A percentile compares a stretch with the other conserved stretches of the same genome.
Conservation (phyloP, 2,888 invertebrate genomes). For the Lasioglossum villosulum region DNA sequence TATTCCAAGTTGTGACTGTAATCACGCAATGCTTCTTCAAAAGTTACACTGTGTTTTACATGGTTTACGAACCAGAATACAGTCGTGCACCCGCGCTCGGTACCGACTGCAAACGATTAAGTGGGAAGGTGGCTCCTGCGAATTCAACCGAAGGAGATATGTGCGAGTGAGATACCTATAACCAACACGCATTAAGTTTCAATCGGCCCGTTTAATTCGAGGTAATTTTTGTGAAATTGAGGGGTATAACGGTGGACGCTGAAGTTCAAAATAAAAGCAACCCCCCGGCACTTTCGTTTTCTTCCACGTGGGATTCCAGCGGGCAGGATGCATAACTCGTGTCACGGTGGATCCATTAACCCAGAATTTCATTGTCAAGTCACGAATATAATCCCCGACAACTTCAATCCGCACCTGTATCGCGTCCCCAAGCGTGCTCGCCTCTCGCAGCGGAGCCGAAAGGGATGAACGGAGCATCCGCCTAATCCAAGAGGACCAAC, state of each 20-base stretch:
- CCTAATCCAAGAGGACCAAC: neutral
- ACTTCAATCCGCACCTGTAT: slow-evolving; percentile 12
- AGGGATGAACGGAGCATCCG: slow-evolving; percentile 27
- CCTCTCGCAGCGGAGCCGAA: neutral
- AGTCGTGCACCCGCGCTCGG: too few relatives aligned
- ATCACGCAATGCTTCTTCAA: neutral
- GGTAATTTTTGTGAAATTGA: neutral
- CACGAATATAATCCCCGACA: slow-evolving; percentile 1
- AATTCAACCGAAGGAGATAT: too few relatives aligned
- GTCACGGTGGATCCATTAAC: slow-evolving; percentile 1
- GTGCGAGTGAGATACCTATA: too few relatives aligned
- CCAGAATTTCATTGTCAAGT: slow-evolving; percentile 6
- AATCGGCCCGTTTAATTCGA: neutral
- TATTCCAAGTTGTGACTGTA: too few relatives aligned
- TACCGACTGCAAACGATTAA: too few relatives aligned
- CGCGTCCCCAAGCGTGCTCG: neutral
- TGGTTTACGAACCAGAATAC: too few relatives aligned
- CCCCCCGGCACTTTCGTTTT: neutral
- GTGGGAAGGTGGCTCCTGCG: too few relatives aligned
- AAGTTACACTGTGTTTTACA: too few relatives aligned
- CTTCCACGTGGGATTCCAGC: neutral
- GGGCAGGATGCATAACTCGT: neutral
- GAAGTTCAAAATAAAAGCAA: neutral
- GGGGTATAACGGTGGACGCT: too few relatives aligned
- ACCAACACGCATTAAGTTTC: too few relatives aligned